phyloP scores from a whole-genome alignment of 2,888 invertebrate species.

The Chymomyza fuscimana region DNA sequence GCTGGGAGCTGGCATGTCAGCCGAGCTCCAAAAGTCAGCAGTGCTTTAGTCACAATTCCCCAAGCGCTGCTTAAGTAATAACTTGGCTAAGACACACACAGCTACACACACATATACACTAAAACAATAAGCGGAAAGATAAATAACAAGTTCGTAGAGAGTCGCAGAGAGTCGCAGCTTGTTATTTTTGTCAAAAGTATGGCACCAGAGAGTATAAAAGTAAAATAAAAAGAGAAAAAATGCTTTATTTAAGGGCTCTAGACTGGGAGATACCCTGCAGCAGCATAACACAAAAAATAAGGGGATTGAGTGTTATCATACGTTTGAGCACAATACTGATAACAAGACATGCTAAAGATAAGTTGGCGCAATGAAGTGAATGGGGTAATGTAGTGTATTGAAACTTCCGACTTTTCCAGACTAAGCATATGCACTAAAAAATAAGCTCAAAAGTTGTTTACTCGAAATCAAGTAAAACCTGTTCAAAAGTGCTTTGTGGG shows the following conservation, averaged over 20 bases:
- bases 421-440: too few species aligned
- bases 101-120: constrained; percentile 22
- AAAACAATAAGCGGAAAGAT: constrained; percentile 34
- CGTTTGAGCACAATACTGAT: constrained; percentile 16
- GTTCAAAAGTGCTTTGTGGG: too few species aligned
- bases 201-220: constrained; percentile 17
- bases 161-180: constrained; percentile 17
- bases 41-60: constrained; percentile 41
- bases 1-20: not conserved
- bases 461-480: too few species aligned
- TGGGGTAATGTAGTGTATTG: too few species aligned
- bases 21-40: constrained; percentile 38
- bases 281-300: not conserved
- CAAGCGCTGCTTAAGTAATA: constrained; percentile 46
- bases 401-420: too few species aligned
- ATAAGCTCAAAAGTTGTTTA: too few species aligned
- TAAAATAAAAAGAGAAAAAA: not conserved
- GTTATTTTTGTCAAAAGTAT: constrained; percentile 58
- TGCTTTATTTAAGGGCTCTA: not conserved
- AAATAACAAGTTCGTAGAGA: constrained; percentile 15
- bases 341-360: not conserved
- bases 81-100: constrained; percentile 33
- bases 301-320: not conserved
- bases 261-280: constrained; percentile 13
- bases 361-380: too few species aligned